A percentile compares a stretch with the other conserved stretches of the same genome.
Evolutionary conservation across 2,888 invertebrate genomes (phyloP).

Genomic region (Clepsis dumicolana): DNA sequence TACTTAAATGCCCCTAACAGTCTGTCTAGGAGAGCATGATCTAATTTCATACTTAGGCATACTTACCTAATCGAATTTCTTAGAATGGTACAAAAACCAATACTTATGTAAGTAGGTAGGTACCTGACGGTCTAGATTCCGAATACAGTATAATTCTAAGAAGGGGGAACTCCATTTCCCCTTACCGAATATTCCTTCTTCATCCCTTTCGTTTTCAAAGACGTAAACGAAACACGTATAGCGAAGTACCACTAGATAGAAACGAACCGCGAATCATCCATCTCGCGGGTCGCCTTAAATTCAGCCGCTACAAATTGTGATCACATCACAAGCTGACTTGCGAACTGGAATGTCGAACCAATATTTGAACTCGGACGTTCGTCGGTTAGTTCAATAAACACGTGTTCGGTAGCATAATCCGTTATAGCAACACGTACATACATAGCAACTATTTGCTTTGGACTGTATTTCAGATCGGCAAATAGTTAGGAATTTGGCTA

Average conservation of each 20-base stretch:
- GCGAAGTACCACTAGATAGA: not conserved
- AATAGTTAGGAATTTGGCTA: not conserved
- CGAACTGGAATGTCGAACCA: slow-evolving; percentile 12
- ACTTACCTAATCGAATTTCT: too few species aligned
- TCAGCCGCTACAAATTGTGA: slow-evolving; percentile 9
- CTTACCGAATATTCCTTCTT: not conserved
- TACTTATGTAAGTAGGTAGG: too few species aligned
- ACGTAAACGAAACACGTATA: not conserved
- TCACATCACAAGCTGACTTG: not conserved
- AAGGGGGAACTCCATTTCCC: too few species aligned
- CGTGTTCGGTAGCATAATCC: slow-evolving; percentile 16
- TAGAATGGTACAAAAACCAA: too few species aligned
- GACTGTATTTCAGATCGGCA: not conserved
- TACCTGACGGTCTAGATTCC: too few species aligned
- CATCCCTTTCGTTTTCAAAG: not conserved
- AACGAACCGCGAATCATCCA: not conserved
- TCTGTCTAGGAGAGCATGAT: too few species aligned
- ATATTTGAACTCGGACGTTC: slow-evolving; percentile 19
- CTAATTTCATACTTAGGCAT: too few species aligned
- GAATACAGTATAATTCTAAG: too few species aligned
- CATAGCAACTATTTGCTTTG: slow-evolving; percentile 4
- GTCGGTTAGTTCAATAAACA: slow-evolving; percentile 16
- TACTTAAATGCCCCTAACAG: too few species aligned
- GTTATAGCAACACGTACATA: not conserved
- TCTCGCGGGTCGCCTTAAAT: slow-evolving; percentile 10